Conservation (phyloP, 2,113 vertebrate species). For the Onychostoma macrolepis region DNA sequence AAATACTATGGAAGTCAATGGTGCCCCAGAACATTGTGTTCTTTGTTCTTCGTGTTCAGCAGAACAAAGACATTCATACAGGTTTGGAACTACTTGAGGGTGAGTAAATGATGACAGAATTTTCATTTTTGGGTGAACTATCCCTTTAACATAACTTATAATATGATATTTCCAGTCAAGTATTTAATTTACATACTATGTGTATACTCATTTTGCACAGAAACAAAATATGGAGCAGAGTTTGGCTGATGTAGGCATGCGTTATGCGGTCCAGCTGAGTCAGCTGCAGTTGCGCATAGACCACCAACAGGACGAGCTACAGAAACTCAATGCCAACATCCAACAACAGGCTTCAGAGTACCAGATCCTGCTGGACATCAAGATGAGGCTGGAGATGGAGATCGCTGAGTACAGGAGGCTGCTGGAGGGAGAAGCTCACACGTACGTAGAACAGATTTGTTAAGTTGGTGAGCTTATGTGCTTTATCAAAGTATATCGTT, state of each 20-base stretch:
- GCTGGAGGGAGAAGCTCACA: constrained; percentile 63
- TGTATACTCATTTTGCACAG: constrained; percentile 54
- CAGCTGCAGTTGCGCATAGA: constrained; percentile 64
- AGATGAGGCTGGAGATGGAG: constrained; percentile 76
- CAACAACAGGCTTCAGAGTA: constrained; percentile 64
- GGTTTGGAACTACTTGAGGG: no score
- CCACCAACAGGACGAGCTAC: constrained; percentile 63
- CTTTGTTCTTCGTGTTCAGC: no score
- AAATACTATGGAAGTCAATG: no score
- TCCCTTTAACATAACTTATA: background rate
- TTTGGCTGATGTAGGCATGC: constrained; percentile 49
- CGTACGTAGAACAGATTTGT: background rate
- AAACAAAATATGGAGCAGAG: constrained; percentile 57
- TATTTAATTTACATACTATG: background rate
- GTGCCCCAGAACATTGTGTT: no score
- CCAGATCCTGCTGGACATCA: constrained; percentile 70
- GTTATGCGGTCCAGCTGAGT: constrained; percentile 52
- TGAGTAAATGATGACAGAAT: no score
- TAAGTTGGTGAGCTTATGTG: background rate
- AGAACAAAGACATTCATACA: no score
- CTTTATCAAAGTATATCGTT: background rate
- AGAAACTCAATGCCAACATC: constrained; percentile 55
- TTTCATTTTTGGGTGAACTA: no score
- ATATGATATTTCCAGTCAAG: background rate
- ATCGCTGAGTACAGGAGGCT: constrained; percentile 76